Conservation (phyloP, 2,113 vertebrate species). For the Phycodurus eques region DNA sequence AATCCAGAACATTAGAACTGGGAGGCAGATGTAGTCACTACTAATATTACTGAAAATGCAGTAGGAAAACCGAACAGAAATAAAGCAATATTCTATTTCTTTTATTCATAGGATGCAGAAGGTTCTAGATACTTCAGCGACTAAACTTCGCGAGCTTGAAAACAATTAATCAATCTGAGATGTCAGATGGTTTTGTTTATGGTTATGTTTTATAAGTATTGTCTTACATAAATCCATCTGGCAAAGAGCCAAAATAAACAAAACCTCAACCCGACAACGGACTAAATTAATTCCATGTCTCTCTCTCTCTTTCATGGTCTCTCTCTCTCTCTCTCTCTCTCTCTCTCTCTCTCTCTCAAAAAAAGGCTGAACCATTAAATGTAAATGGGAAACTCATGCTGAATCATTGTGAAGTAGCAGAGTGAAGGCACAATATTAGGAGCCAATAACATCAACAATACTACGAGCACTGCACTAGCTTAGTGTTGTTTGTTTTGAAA, state of each 20-base stretch:
- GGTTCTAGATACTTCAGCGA: not conserved
- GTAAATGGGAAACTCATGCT: not conserved
- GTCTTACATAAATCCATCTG: not conserved
- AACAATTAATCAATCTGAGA: slow-evolving; percentile 4
- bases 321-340: not conserved
- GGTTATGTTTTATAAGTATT: not conserved
- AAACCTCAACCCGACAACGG: not conserved
- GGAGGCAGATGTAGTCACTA: not conserved
- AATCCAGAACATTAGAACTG: not conserved
- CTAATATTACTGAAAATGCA: not conserved
- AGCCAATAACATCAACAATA: not conserved
- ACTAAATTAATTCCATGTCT: slow-evolving; percentile 8
- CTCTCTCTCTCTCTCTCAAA: not conserved
- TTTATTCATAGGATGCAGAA: not conserved
- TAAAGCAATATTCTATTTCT: not conserved
- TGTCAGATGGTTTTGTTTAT: slow-evolving; percentile 3
- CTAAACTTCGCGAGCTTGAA: not conserved
- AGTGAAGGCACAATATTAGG: not conserved
- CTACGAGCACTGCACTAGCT: not conserved
- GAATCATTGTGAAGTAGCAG: not conserved
- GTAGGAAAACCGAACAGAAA: not conserved
- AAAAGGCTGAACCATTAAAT: not conserved
- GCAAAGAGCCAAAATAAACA: slow-evolving; percentile 4
- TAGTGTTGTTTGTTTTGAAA: not conserved
- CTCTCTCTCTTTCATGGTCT: too few relatives aligned